phyloP scores from a whole-genome alignment of 2,888 invertebrate species.

The Tetragonisca angustula region DNA sequence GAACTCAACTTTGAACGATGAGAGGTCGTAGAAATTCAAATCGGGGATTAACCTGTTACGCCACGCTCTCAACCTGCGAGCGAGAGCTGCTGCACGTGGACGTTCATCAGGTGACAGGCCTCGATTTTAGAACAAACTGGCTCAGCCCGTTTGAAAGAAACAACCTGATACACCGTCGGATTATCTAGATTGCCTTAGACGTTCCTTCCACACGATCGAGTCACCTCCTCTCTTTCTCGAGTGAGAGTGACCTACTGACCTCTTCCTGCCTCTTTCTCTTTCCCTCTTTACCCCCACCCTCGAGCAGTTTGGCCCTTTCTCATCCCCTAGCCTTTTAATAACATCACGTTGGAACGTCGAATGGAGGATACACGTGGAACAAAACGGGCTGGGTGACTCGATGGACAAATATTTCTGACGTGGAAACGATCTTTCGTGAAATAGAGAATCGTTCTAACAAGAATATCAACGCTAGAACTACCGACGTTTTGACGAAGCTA shows the following conservation, averaged over 20 bases:
- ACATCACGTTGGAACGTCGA: conserved; percentile 4
- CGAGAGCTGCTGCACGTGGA: not conserved
- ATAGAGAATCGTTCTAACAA: not conserved
- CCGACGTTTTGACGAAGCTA: too few species aligned
- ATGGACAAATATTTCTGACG: not conserved
- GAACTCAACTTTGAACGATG: too few species aligned
- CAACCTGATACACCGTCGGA: conserved; percentile 45
- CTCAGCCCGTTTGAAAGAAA: conserved; percentile 34
- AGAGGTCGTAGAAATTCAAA: not conserved
- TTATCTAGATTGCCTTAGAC: conserved; percentile 31
- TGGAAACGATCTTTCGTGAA: not conserved
- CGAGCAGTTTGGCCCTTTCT: conserved; percentile 13
- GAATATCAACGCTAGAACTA: too few species aligned
- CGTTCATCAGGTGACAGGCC: conserved; percentile 21
- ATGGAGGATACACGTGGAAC: conserved; percentile 28
- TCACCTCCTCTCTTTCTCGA: conserved; percentile 64
- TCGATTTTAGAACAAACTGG: conserved; percentile 41
- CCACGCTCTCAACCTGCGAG: too few species aligned
- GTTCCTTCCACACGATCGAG: conserved; percentile 51
- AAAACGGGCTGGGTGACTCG: not conserved
- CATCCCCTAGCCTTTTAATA: not conserved
- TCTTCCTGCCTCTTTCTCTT: conserved; percentile 64
- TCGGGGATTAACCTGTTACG: not conserved
- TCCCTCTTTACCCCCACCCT: not conserved
- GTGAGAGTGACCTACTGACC: conserved; percentile 83